Conservation (phyloP, 2,797 vertebrate genomes). For the Xenentodon cancila region DNA sequence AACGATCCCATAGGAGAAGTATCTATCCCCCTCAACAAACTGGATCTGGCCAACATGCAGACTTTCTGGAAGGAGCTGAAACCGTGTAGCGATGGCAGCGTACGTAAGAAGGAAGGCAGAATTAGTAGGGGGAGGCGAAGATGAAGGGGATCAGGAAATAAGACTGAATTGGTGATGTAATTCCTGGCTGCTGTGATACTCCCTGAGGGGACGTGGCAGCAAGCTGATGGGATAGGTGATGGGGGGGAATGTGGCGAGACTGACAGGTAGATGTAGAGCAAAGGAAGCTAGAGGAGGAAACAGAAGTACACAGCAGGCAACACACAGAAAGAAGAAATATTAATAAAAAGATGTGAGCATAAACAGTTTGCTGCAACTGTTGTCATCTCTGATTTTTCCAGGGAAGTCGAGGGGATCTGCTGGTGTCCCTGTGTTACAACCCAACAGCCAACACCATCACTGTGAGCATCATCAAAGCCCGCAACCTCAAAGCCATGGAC, state of each 20-base stretch:
- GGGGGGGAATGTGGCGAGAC: constrained; percentile 46
- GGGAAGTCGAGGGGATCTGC: constrained; percentile 87
- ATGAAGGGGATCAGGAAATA: constrained; percentile 35
- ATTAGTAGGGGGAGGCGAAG: constrained; percentile 27
- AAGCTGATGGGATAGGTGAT: constrained; percentile 54
- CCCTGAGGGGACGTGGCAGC: constrained; percentile 67
- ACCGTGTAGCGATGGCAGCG: constrained; percentile 95
- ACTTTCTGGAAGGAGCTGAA: constrained; percentile 99
- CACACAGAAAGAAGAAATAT: constrained; percentile 26
- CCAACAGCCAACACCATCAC: constrained; percentile 98
- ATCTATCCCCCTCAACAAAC: constrained; percentile 95
- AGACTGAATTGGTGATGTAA: constrained; percentile 75
- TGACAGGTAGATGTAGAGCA: constrained; percentile 54
- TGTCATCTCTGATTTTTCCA: constrained; percentile 68
- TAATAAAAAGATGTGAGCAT: constrained; percentile 23
- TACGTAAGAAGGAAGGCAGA: constrained; percentile 52
- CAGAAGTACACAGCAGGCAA: constrained; percentile 28
- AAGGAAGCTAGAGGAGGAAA: constrained; percentile 41
- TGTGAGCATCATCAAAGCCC: constrained; percentile 98
- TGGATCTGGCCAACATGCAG: constrained; percentile 98
- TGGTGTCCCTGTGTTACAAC: constrained; percentile 96
- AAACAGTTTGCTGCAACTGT: constrained; percentile 37
- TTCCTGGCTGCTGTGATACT: constrained; percentile 68
- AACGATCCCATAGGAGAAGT: constrained; percentile 99
- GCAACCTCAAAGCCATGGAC: constrained; percentile 99